Evolutionary conservation across 1,140 invertebrate species (phyloP).

Genomic region (Dolichoris vasculosae): DNA sequence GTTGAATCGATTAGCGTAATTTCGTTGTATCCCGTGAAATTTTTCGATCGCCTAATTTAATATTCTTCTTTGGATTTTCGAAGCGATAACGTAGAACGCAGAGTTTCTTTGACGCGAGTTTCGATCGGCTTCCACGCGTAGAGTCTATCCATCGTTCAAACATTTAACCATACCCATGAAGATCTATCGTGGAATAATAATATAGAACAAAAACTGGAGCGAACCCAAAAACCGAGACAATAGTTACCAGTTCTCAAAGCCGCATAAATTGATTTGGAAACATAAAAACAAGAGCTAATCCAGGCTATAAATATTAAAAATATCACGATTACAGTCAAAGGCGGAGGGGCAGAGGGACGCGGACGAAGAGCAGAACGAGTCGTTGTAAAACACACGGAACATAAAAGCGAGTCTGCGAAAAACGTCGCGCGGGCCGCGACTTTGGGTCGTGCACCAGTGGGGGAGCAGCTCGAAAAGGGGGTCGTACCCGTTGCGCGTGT

Average conservation of each 20-base stretch:
- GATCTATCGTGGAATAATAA: neutral
- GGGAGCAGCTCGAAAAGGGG: neutral
- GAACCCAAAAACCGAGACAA: neutral
- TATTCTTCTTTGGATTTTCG: neutral
- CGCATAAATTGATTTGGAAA: constrained; percentile 6
- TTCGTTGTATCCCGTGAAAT: neutral
- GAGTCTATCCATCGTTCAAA: neutral
- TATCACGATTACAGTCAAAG: neutral
- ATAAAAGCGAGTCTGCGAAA: neutral
- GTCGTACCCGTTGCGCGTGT: no score
- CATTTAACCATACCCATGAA: neutral
- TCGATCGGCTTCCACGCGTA: neutral
- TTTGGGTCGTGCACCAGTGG: neutral
- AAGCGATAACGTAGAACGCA: neutral
- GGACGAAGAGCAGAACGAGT: no score
- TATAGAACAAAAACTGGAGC: neutral
- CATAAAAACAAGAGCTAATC: constrained; percentile 1
- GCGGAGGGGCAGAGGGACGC: no score
- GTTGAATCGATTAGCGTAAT: no score
- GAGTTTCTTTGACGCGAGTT: neutral
- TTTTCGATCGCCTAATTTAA: no score
- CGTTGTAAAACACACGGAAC: neutral
- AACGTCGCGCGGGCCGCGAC: neutral
- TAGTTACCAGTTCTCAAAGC: neutral
- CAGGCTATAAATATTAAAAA: constrained; percentile 20